These are phyloP conservation scores for Megaceryle maxima DNA, from an alignment of 2,113 vertebrate genomes.

Conservation along the genomic window DNA sequence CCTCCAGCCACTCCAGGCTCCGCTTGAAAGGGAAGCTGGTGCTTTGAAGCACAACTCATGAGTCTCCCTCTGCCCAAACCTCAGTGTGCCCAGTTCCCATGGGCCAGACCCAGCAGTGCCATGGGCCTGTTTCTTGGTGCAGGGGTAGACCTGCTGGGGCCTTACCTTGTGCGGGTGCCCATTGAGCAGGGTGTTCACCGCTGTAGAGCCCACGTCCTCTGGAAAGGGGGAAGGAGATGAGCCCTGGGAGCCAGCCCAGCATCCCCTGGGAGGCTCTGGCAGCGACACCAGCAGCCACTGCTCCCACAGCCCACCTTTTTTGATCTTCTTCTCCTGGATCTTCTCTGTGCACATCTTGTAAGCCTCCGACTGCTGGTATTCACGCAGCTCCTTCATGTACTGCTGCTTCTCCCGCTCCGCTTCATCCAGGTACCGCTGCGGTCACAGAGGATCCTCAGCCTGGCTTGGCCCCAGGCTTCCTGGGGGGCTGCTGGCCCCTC, in stretches of 20 bases:
- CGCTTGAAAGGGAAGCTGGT: rapidly evolving
- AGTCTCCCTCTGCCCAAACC: not conserved
- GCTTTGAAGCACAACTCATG: rapidly evolving
- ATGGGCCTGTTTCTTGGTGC: not conserved
- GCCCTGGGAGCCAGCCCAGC: not conserved
- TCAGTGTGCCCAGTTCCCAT: not conserved
- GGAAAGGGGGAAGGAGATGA: not conserved
- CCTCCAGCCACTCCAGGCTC: not conserved
- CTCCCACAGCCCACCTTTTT: slow-evolving; percentile 82
- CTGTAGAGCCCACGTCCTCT: slow-evolving; percentile 65
- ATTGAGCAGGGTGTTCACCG: slow-evolving; percentile 70
- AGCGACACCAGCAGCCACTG: not conserved
- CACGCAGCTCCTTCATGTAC: slow-evolving; percentile 91
- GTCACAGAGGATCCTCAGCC: not conserved
- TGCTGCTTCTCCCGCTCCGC: slow-evolving; percentile 95
- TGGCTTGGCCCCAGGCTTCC: not conserved
- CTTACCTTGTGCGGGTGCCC: slow-evolving; percentile 73
- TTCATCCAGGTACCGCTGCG: slow-evolving; percentile 91
- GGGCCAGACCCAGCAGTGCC: rapidly evolving
- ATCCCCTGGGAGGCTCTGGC: rapidly evolving
- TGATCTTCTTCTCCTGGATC: slow-evolving; percentile 94
- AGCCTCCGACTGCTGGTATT: slow-evolving; percentile 96
- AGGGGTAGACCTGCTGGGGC: not conserved
- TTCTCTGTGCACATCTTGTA: slow-evolving; percentile 92
- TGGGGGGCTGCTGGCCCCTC: rapidly evolving